phyloP scores from a whole-genome alignment of 2,888 invertebrate species.

The Tetragnatha montana region DNA sequence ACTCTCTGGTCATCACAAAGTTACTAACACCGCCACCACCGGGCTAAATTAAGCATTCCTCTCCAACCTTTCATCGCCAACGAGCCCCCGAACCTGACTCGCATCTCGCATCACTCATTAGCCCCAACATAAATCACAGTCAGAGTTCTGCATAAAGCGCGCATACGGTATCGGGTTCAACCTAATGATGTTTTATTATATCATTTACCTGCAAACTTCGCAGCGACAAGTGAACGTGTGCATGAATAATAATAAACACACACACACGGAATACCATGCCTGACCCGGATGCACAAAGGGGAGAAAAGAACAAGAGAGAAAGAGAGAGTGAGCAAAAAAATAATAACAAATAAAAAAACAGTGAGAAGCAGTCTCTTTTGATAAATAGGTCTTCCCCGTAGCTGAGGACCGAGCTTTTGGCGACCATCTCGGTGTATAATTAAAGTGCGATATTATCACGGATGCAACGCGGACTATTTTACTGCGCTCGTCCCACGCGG shows the following conservation, averaged over 20 bases:
- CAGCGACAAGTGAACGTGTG: slow-evolving; percentile 12
- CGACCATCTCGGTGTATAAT: slow-evolving; percentile 64
- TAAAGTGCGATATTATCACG: slow-evolving; percentile 71
- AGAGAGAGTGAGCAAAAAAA: slow-evolving; percentile 21
- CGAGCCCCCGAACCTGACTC: neutral
- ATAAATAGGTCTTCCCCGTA: slow-evolving; percentile 56
- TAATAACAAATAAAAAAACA: slow-evolving; percentile 36
- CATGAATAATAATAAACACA: slow-evolving; percentile 37
- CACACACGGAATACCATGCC: slow-evolving; percentile 3
- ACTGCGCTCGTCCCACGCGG: slow-evolving; percentile 62
- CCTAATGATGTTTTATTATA: slow-evolving; percentile 24
- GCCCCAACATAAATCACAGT: neutral
- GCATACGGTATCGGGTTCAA: neutral
- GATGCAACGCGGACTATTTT: slow-evolving; percentile 57
- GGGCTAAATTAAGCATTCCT: neutral
- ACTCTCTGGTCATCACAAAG: neutral
- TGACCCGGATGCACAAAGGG: slow-evolving; percentile 54
- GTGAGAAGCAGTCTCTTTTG: slow-evolving; percentile 55
- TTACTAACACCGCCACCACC: neutral
- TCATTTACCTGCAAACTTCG: slow-evolving; percentile 13
- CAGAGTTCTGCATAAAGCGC: neutral
- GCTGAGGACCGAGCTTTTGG: slow-evolving; percentile 41
- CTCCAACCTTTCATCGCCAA: neutral
- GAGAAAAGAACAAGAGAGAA: neutral
- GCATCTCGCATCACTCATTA: neutral